Conservation (phyloP, 1,140 invertebrate species). For the Carcinoscorpius rotundicauda region DNA sequence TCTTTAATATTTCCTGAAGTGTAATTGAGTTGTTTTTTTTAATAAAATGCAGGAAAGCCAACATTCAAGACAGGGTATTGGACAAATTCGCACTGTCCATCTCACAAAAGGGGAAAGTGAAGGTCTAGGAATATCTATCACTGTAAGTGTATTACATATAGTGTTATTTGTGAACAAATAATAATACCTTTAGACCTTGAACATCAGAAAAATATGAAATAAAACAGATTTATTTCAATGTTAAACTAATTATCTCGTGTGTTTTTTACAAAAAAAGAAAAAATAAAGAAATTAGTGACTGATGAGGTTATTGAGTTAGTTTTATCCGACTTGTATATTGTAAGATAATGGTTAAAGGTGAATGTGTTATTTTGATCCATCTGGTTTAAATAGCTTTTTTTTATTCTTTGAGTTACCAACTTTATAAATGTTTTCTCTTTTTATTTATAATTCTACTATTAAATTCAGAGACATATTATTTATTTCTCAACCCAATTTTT, state of each 20-base stretch:
- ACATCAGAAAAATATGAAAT: too few relatives aligned
- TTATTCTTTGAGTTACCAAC: too few relatives aligned
- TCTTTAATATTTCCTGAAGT: too few relatives aligned
- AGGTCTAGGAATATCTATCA: conserved; percentile 67
- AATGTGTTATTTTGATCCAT: neutral
- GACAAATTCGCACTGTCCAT: conserved; percentile 34
- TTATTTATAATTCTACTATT: too few relatives aligned
- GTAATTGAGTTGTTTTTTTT: too few relatives aligned
- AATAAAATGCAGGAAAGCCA: conserved; percentile 11
- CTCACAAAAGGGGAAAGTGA: conserved; percentile 52
- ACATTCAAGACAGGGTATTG: conserved; percentile 36
- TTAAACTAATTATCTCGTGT: too few relatives aligned
- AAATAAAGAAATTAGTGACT: too few relatives aligned
- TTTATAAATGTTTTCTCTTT: too few relatives aligned
- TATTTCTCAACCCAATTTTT: neutral
- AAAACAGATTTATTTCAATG: too few relatives aligned
- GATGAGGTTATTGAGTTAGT: neutral
- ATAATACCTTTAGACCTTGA: neutral
- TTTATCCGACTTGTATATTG: neutral
- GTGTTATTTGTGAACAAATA: neutral
- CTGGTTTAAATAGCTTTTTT: too few relatives aligned
- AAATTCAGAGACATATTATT: too few relatives aligned
- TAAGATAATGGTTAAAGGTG: neutral
- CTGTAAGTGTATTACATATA: conserved; percentile 38
- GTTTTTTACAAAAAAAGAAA: too few relatives aligned